A percentile compares a stretch with the other conserved stretches of the same genome.
These are phyloP conservation scores for Tortrix viridana DNA, from an alignment of 2,888 invertebrate species.

Conservation along the genomic window DNA sequence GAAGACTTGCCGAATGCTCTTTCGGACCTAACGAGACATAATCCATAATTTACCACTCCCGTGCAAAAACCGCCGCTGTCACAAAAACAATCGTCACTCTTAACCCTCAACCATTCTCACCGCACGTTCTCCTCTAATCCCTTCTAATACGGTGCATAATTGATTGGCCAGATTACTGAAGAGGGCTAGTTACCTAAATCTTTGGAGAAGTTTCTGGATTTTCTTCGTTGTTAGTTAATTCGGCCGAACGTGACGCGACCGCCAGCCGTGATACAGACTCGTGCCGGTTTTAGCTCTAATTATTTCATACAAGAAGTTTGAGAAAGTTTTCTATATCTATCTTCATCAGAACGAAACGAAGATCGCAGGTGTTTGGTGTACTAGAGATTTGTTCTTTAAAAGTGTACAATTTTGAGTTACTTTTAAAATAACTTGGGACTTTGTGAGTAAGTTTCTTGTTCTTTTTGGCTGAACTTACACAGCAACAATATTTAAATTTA, in stretches of 20 bases:
- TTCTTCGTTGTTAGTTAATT: constrained; percentile 19
- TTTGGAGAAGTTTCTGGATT: constrained; percentile 17
- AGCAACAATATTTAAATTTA: too few species aligned
- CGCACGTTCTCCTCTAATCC: background rate
- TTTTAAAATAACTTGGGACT: background rate
- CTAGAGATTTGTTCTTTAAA: background rate
- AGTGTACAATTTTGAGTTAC: too few species aligned
- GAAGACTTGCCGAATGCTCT: background rate
- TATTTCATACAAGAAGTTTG: constrained; percentile 3
- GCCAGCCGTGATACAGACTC: background rate
- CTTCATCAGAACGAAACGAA: background rate
- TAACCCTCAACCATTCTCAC: background rate
- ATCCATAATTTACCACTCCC: background rate
- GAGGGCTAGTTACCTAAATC: constrained; percentile 26
- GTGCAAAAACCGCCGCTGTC: background rate
- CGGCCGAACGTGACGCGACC: constrained; percentile 9
- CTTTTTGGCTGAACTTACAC: too few species aligned
- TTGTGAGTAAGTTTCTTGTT: too few species aligned
- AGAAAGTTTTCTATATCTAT: constrained; percentile 1
- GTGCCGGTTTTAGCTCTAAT: background rate
- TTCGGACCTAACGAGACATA: background rate
- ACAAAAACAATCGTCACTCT: background rate
- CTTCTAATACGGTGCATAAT: constrained; percentile 14
- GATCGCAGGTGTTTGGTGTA: background rate
- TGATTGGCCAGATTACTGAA: constrained; percentile 17